Conservation (phyloP, 1,140 invertebrate genomes). For the Charaxes varanes region DNA sequence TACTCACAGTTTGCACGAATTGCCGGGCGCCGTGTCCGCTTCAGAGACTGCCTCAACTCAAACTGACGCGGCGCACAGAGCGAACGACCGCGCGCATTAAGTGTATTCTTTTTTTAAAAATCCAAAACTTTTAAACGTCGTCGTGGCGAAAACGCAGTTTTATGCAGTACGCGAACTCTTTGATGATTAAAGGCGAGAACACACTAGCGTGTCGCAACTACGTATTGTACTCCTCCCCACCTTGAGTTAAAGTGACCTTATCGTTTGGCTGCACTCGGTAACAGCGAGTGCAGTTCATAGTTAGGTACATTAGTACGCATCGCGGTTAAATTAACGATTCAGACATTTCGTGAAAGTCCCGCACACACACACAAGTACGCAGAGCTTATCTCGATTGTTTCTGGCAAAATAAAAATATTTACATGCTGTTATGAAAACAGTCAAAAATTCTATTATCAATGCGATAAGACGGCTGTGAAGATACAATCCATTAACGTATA, state of each 20-base stretch:
- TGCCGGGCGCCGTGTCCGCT: constrained; percentile 34
- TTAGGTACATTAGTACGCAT: constrained; percentile 22
- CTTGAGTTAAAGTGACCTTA: constrained; percentile 57
- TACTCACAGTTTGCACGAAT: constrained; percentile 46
- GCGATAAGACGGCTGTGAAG: no score
- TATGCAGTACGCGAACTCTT: constrained; percentile 11
- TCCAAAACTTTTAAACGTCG: constrained; percentile 26
- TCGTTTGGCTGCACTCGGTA: constrained; percentile 58
- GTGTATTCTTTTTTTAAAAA: constrained; percentile 36
- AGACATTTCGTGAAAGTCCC: constrained; percentile 2
- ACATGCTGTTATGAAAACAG: constrained; percentile 2
- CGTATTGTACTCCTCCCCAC: constrained; percentile 48
- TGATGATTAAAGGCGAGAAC: constrained; percentile 16
- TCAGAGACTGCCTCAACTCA: constrained; percentile 37
- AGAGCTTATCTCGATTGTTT: no score
- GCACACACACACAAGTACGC: no score
- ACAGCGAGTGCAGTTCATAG: constrained; percentile 40
- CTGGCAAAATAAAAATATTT: no score
- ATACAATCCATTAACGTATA: no score
- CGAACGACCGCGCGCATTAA: constrained; percentile 36
- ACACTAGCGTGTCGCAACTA: constrained; percentile 39
- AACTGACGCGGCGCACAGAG: constrained; percentile 47
- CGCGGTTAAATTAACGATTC: background rate
- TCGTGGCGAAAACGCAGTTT: constrained; percentile 22
- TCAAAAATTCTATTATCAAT: no score